These are phyloP conservation scores for Cercopithecus mitis DNA, from an alignment of 2,797 vertebrate genomes.

Conservation along the genomic window DNA sequence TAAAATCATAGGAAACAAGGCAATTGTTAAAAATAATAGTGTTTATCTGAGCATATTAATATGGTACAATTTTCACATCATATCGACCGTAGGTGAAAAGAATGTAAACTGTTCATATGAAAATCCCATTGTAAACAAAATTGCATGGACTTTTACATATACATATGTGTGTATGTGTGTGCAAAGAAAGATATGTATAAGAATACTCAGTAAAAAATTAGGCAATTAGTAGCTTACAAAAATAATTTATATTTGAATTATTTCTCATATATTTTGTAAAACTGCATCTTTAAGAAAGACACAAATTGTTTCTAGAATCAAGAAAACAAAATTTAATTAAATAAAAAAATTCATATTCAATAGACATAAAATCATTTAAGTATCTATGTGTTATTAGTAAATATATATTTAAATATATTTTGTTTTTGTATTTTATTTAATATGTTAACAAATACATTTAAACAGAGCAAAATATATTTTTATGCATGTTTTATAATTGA, in stretches of 20 bases:
- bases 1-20: background rate
- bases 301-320: background rate
- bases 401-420: background rate
- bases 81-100: background rate
- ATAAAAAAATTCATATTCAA: slow-evolving; percentile 11
- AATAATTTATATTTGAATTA: background rate
- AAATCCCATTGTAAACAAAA: background rate
- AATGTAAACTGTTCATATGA: background rate
- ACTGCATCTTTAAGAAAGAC: background rate
- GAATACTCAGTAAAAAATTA: background rate
- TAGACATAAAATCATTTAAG: background rate
- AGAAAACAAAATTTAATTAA: slow-evolving; percentile 1
- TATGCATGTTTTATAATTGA: background rate
- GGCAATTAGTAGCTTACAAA: background rate
- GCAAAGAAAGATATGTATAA: background rate
- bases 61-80: background rate
- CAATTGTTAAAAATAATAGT: background rate
- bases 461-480: too few relatives aligned
- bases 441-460: too few relatives aligned
- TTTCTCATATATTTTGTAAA: background rate
- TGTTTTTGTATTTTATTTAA: background rate
- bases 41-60: background rate
- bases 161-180: background rate
- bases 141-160: background rate
- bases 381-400: background rate